phyloP scores from a whole-genome alignment of 2,113 vertebrate genomes.

The Cairina moschata region DNA sequence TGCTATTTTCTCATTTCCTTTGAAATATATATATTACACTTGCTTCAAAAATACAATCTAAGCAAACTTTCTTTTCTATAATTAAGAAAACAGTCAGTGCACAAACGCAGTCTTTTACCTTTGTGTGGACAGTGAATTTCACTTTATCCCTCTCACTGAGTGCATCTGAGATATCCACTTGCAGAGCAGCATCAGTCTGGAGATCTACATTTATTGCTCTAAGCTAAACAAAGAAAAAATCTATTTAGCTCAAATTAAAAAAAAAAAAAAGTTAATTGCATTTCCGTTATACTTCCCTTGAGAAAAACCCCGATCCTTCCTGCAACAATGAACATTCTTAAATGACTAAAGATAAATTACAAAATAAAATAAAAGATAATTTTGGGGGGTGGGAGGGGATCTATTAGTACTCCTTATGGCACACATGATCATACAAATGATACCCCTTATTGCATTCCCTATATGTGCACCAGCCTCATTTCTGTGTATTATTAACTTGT shows the following conservation, averaged over 20 bases:
- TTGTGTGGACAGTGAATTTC: constrained; percentile 99
- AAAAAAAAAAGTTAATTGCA: neutral
- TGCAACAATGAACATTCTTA: neutral
- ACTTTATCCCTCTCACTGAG: constrained; percentile 98
- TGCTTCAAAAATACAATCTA: constrained; percentile 4
- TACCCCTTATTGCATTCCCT: neutral
- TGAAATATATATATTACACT: neutral
- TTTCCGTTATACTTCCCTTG: neutral
- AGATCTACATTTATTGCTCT: constrained; percentile 96
- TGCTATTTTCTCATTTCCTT: neutral
- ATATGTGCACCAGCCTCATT: neutral
- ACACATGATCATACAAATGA: neutral
- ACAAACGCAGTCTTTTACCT: constrained; percentile 81
- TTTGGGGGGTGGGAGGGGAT: neutral
- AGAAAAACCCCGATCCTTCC: neutral
- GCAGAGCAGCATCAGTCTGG: constrained; percentile 94
- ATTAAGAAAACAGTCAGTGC: neutral
- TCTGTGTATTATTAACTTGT: neutral
- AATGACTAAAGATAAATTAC: neutral
- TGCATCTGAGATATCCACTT: constrained; percentile 98
- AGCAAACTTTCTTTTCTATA: neutral
- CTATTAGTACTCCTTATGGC: neutral
- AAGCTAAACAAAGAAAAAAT: constrained; percentile 80
- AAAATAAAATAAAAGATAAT: neutral
- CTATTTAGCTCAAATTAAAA: neutral